Evolutionary conservation across 2,888 invertebrate genomes (phyloP), one percentile per base, ranked within the genome.

Genomic region (Cryptocephalus moraei): DNA sequence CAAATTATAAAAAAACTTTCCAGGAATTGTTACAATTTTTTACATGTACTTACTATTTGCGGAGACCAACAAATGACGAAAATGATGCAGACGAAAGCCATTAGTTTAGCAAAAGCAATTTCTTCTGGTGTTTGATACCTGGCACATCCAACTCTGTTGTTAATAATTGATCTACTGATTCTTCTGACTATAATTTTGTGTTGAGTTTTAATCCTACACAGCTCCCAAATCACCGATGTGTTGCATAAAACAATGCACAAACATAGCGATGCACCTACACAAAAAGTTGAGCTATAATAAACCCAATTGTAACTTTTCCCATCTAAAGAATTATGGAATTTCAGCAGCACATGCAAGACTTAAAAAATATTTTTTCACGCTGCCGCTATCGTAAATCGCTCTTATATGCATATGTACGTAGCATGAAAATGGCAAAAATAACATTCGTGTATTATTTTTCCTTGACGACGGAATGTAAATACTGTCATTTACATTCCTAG

Each of bases 31-130:
- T n/a, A n/a, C n/a, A n/a, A n/a, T n/a, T n/a, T 22, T 22, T 22
- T 22, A 22, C 6, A 39, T 44, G 39, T 49, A 56, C 57, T 76
- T 64, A 91, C 91, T 85, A 91, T 83, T 70, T 90, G 89, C 22
- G 91, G 91, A 72, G 88, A 76, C 91, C 91, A 91, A 70, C 89
- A 91, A 39, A 84, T 72, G 62, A 90, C 82, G 67, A 90, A 91
- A 32, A 86, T 81, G 53, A 89, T 79, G 54, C 90, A 88, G 39
- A 91, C 77, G 44, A 84, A 79, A 1, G 85, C 84, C 91, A 91
- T 91, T 39, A 91, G 76, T 59, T 84, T 79, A 56, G 89, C 88
- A 69, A 91, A 91, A 51, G 88, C 86, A 44, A 88, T 78, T 70
- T 91, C 91, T 65, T 91, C 90, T 1, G 82, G 80, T 0, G 90